Evolutionary conservation across 1,140 invertebrate genomes (phyloP).

Genomic region (Drosophila sturtevanti): DNA sequence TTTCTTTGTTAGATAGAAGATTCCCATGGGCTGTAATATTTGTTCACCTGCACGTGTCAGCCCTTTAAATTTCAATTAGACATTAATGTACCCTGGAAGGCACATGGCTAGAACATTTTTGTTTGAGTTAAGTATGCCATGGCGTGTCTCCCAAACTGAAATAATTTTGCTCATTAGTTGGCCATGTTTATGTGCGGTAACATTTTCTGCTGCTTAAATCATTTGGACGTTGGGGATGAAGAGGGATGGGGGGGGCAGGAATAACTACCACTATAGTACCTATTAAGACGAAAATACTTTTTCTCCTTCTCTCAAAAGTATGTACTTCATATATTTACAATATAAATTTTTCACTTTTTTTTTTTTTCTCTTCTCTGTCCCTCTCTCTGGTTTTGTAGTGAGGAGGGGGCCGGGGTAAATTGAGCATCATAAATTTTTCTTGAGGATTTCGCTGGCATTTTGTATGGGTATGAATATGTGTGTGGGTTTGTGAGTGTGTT

Average conservation of each 20-base stretch:
- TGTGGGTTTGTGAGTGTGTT: constrained; percentile 30
- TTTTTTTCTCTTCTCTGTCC: constrained; percentile 34
- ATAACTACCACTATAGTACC: constrained; percentile 24
- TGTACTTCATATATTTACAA: constrained; percentile 57
- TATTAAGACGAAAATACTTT: not conserved
- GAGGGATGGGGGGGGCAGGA: not conserved
- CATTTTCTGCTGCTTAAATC: constrained; percentile 60
- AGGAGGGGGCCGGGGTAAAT: constrained; percentile 24
- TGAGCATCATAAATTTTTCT: constrained; percentile 72
- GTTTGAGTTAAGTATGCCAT: constrained; percentile 21
- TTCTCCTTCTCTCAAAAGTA: not conserved
- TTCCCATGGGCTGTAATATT: too few relatives aligned
- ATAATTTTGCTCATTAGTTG: constrained; percentile 68
- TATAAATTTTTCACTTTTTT: constrained; percentile 52
- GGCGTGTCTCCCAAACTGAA: constrained; percentile 23
- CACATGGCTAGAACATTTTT: not conserved
- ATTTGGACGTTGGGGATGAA: constrained; percentile 42
- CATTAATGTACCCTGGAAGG: constrained; percentile 29
- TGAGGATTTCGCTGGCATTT: constrained; percentile 59
- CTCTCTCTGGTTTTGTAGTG: too few relatives aligned
- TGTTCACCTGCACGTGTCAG: constrained; percentile 42
- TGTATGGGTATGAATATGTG: not conserved
- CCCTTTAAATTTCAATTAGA: constrained; percentile 72
- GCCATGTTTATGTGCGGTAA: constrained; percentile 65
- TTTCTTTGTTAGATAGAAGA: too few relatives aligned